Evolutionary conservation across 2,888 invertebrate genomes (phyloP), one percentile per base, ranked within the genome.

Genomic region (Athalia circularis): DNA sequence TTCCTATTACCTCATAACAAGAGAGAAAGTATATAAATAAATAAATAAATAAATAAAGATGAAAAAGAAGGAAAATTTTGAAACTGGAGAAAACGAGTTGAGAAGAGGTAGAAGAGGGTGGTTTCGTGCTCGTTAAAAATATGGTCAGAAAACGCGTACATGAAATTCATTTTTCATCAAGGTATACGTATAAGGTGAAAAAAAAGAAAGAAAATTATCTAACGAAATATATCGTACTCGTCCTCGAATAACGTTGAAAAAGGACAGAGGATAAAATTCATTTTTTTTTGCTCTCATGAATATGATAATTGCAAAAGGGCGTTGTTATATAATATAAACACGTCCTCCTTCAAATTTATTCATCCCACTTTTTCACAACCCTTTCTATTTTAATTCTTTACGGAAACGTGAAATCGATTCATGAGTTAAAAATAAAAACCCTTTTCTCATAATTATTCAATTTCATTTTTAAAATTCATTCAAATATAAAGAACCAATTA

Each of bases 291-390:
- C 47, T 47, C 70, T 79, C 80, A 80, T 82, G 79, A 82, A 82
- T 81, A 81, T 80, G 78, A 79, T 82, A 81, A 81, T 82, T 59
- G 50, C 52, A 8, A 70, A 57, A 29, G 77, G 75, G 52, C 50
- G 3, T 3, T 64, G 65, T 59, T 48, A 62, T 29, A 29, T 47
- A 47, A 48, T 29, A 61, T 61, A 29, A 9, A 29, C 29, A 61
- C 8, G 5, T 61, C 29, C 29, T 29, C 29, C 15, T 29, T 29
- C 43, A 29, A 29, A 29, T 4, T 4, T 62, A 29, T 43, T 62
- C 15, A 5, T 29, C n/a, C 13, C 5, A 11, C 4, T n/a, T n/a
- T 11, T 13, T 13, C 65, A 13, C 48, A 29, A 29, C 29, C 29
- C 29, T 54, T 4, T 4, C 54, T 54, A 54, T 11, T 54, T 7